Evolutionary conservation across 2,113 vertebrate genomes (phyloP).

Genomic region (Paedocypris sp.): DNA sequence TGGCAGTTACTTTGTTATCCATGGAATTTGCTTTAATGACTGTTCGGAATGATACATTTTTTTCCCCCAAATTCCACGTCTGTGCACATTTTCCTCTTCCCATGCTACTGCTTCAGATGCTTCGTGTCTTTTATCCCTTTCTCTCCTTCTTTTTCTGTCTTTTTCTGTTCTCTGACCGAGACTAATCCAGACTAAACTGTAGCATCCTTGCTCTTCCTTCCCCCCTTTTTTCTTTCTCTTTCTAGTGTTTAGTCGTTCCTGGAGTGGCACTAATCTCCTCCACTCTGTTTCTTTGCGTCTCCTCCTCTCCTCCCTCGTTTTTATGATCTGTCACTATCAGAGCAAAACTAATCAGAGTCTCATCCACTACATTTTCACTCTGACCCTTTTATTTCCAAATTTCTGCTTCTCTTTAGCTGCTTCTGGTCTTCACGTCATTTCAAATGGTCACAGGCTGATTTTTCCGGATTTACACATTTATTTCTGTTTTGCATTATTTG

Average conservation of each 20-base stretch:
- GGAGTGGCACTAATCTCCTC: conserved; percentile 69
- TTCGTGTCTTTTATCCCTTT: conserved; percentile 21
- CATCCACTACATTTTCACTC: conserved; percentile 47
- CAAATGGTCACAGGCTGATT: neutral
- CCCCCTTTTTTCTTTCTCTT: conserved; percentile 29
- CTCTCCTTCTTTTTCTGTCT: conserved; percentile 1
- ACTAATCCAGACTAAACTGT: conserved; percentile 37
- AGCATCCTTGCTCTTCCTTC: conserved; percentile 34
- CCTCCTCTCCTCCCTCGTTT: conserved; percentile 49
- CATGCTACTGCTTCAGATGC: conserved; percentile 18
- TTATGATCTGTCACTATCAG: conserved; percentile 68
- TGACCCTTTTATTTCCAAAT: neutral
- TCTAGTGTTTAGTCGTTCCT: conserved; percentile 57
- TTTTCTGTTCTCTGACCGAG: conserved; percentile 32
- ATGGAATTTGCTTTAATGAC: conserved; percentile 6
- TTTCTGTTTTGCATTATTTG: no score
- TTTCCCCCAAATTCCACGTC: conserved; percentile 12
- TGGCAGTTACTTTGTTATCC: conserved; percentile 10
- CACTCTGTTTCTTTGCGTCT: conserved; percentile 56
- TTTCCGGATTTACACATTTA: neutral
- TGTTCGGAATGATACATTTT: neutral
- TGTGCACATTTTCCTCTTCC: conserved; percentile 18
- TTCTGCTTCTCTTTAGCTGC: neutral
- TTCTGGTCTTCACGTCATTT: neutral
- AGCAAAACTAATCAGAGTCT: conserved; percentile 68